These are phyloP conservation scores for Otocyon megalotis DNA, from an alignment of 2,113 vertebrate species.

Conservation along the genomic window DNA sequence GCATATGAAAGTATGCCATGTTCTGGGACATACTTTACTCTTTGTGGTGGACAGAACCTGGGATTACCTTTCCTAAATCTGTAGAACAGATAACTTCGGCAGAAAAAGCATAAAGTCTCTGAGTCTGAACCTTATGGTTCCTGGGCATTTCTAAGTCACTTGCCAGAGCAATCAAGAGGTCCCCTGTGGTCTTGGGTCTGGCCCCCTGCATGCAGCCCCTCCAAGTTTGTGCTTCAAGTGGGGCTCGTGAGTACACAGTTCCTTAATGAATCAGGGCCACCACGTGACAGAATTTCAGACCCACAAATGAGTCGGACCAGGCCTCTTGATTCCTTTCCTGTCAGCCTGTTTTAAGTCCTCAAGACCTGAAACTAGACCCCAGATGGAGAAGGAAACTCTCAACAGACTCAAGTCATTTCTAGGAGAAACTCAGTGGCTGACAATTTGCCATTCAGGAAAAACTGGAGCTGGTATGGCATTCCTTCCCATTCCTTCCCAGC, in stretches of 20 bases:
- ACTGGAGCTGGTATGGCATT: not conserved
- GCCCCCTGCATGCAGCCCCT: not conserved
- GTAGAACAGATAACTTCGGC: not conserved
- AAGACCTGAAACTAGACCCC: not conserved
- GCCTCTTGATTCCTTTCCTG: not conserved
- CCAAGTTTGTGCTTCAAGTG: not conserved
- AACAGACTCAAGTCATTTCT: not conserved
- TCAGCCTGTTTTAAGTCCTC: not conserved
- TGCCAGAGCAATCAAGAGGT: not conserved
- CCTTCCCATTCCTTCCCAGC: not conserved
- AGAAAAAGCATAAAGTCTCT: slow-evolving; percentile 24
- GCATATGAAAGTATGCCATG: not conserved
- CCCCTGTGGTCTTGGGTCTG: not conserved
- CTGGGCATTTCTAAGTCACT: not conserved
- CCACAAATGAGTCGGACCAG: not conserved
- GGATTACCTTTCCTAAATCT: slow-evolving; percentile 10
- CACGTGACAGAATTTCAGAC: not conserved
- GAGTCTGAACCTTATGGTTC: not conserved
- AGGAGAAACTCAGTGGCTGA: not conserved
- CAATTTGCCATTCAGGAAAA: not conserved
- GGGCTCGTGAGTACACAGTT: not conserved
- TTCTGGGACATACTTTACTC: not conserved
- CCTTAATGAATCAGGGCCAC: not conserved
- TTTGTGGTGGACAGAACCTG: not conserved
- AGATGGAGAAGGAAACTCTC: not conserved